These are phyloP conservation scores for Melipona beecheii DNA, from an alignment of 2,888 invertebrate species.

Conservation along the genomic window DNA sequence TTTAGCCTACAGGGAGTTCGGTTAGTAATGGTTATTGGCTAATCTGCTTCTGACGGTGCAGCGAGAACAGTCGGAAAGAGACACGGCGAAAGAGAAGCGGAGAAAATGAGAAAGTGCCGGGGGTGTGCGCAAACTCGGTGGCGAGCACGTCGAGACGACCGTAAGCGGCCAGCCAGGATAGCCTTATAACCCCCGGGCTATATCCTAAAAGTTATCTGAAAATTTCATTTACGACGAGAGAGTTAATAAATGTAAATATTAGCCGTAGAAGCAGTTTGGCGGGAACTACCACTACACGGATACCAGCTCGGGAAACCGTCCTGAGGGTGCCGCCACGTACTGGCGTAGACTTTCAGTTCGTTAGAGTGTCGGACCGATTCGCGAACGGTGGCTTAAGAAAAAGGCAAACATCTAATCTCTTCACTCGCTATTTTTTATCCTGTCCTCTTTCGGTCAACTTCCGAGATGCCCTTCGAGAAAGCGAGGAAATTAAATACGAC, in stretches of 20 bases:
- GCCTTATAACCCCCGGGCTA: constrained; percentile 81
- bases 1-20: constrained; percentile 54
- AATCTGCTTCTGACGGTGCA: constrained; percentile 79
- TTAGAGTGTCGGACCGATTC: constrained; percentile 79
- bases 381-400: constrained; percentile 71
- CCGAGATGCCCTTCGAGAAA: constrained; percentile 36
- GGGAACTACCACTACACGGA: constrained; percentile 76
- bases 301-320: constrained; percentile 73
- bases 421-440: constrained; percentile 62
- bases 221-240: constrained; percentile 83
- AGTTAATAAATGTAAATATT: constrained; percentile 84
- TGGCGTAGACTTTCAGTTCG: constrained; percentile 79
- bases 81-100: constrained; percentile 38
- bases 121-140: constrained; percentile 55
- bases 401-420: constrained; percentile 74
- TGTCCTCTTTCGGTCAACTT: constrained; percentile 50
- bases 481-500: constrained; percentile 51
- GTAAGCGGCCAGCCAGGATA: constrained; percentile 70
- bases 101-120: constrained; percentile 51
- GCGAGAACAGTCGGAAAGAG: constrained; percentile 57
- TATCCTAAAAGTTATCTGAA: constrained; percentile 84
- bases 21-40: constrained; percentile 70
- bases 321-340: constrained; percentile 59
- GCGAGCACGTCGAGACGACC: constrained; percentile 62
- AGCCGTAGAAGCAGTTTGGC: constrained; percentile 82